These are phyloP conservation scores for Anarhynchus alexandrinus DNA, from an alignment of 2,113 vertebrate species.

Conservation along the genomic window DNA sequence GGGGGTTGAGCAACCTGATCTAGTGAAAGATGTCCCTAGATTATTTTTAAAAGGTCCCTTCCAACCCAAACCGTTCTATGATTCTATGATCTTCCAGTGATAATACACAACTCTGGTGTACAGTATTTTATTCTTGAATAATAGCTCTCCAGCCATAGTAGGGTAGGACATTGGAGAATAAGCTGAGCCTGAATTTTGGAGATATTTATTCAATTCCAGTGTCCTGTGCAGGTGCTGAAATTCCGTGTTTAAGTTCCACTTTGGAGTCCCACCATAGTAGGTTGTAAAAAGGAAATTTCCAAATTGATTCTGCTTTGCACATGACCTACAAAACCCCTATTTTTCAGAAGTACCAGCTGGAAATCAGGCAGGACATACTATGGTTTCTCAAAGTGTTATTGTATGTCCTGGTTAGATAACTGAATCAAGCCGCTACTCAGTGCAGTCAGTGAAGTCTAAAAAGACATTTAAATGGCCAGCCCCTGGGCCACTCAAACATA, in stretches of 20 bases:
- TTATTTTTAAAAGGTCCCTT: neutral
- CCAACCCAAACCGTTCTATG: neutral
- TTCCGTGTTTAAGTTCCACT: neutral
- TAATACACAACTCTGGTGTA: neutral
- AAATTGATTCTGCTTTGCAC: neutral
- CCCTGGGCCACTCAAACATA: neutral
- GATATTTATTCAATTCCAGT: neutral
- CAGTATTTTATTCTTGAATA: neutral
- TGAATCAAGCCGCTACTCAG: neutral
- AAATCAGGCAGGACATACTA: neutral
- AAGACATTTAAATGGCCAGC: neutral
- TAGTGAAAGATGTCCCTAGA: neutral
- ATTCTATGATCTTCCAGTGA: neutral
- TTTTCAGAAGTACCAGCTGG: neutral
- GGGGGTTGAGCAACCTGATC: neutral
- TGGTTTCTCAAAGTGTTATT: neutral
- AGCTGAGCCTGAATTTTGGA: neutral
- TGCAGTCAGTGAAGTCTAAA: neutral
- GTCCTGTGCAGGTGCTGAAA: neutral
- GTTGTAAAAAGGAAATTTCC: neutral
- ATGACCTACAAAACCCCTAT: neutral
- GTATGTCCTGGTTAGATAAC: neutral
- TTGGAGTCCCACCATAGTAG: neutral
- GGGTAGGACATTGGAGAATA: neutral
- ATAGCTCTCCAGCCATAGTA: neutral